Evolutionary conservation across 2,888 invertebrate species (phyloP), one percentile per base, ranked within the genome.

Genomic region (Drosophila cognata): DNA sequence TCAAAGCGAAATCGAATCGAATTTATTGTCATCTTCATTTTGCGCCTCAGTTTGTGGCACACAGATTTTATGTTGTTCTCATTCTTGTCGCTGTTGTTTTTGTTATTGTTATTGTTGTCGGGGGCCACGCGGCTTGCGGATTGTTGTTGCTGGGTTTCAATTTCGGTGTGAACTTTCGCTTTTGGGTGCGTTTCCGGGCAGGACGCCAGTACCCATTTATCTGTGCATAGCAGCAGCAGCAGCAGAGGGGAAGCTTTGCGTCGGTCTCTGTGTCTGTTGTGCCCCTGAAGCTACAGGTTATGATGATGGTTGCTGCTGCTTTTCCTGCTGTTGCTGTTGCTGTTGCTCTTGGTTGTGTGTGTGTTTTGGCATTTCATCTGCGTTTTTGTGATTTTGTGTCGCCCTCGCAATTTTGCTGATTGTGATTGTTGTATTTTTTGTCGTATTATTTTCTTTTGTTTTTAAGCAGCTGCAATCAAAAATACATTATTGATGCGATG

Each of bases 1-100:
- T 87, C 90, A 87, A 90, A 90, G 84, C 80, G 78, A 87, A 87
- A 90, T 90, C 87, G 89, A 87, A 87, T 89, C 91, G 91, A 87
- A 90, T 87, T 87, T 90, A 87, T 89, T 89, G 87, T 89, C 87
- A 84, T 84, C 90, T 87, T 82, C 89, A 86, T 87, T 87, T 90
- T 89, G 84, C 71, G 89, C 89, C 89, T 87, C 71, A 81, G 79
- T 77, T 86, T 81, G 87, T 84, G 88, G 79, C 61, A 74, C 81
- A 84, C 82, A 74, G 77, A 80, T 79, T 82, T 52, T 36, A 56
- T 18, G 36, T 25, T 11, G 31, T n/a, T 52, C 13, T 35, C n/a
- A 31, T 67, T 59, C n/a, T 57, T 57, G 18, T 6, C 29, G 21
- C n/a, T 18, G 29, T 2, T 25, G 2, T 51, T 65, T 33, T 38